Evolutionary conservation across 2,888 invertebrate species (phyloP).

Genomic region (Dynastes maya): DNA sequence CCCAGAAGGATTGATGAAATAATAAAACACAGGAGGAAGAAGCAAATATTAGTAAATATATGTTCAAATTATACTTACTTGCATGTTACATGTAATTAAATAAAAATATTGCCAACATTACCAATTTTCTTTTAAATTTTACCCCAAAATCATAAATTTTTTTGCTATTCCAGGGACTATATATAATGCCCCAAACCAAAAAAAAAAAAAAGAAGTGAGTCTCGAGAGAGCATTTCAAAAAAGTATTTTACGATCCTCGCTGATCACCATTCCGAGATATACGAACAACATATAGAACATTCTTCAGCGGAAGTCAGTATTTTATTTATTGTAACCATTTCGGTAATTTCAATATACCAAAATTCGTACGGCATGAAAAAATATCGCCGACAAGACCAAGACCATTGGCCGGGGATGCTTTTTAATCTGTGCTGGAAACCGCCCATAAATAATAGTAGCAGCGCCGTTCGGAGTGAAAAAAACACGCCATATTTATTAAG

Average conservation of each 20-base stretch:
- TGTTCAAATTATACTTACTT: too few relatives aligned
- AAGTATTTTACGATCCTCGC: neutral
- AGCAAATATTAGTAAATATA: too few relatives aligned
- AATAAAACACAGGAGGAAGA: too few relatives aligned
- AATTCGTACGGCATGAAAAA: neutral
- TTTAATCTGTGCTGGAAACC: slow-evolving; percentile 32
- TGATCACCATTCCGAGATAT: too few relatives aligned
- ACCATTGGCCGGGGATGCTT: neutral
- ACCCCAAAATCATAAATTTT: too few relatives aligned
- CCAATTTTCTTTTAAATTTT: too few relatives aligned
- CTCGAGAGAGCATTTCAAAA: neutral
- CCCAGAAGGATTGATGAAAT: too few relatives aligned
- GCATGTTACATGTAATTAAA: too few relatives aligned
- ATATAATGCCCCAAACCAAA: too few relatives aligned
- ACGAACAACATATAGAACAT: neutral
- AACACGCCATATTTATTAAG: slow-evolving; percentile 39
- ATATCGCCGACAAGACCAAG: neutral
- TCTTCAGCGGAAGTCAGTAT: neutral
- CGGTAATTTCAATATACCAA: slow-evolving; percentile 2
- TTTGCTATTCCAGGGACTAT: too few relatives aligned
- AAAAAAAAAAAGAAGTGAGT: too few relatives aligned
- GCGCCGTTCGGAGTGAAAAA: neutral
- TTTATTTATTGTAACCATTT: slow-evolving; percentile 5
- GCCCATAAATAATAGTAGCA: slow-evolving; percentile 26
- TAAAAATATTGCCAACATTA: too few relatives aligned